A percentile compares a stretch with the other conserved stretches of the same genome.
Conservation (phyloP, 2,888 invertebrate species). For the Noctua janthina region DNA sequence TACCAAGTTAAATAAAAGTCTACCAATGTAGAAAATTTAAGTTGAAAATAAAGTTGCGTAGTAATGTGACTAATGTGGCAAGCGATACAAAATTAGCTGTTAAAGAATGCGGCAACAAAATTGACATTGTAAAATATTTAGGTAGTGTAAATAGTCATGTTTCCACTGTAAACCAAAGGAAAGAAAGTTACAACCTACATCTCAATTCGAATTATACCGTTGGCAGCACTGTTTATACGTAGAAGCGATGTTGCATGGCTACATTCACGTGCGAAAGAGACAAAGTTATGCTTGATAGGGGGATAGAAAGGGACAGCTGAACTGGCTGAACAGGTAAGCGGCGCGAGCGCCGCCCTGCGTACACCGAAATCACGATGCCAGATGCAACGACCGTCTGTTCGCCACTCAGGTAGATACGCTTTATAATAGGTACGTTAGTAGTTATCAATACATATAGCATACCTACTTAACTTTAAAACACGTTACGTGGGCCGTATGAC, state of each 20-base stretch:
- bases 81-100: slow-evolving; percentile 12
- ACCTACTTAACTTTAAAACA: slow-evolving; percentile 54
- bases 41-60: slow-evolving; percentile 21
- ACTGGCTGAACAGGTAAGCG: slow-evolving; percentile 82
- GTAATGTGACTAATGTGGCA: slow-evolving; percentile 31
- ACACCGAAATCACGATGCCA: slow-evolving; percentile 80
- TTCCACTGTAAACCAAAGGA: slow-evolving; percentile 45
- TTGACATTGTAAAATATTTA: slow-evolving; percentile 26
- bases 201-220: slow-evolving; percentile 65
- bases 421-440: slow-evolving; percentile 45
- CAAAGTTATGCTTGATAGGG: slow-evolving; percentile 51
- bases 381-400: slow-evolving; percentile 77
- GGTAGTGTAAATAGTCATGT: slow-evolving; percentile 22
- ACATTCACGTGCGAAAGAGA: slow-evolving; percentile 70
- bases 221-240: slow-evolving; percentile 67
- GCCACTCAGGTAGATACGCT: slow-evolving; percentile 59
- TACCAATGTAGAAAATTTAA: slow-evolving; percentile 12
- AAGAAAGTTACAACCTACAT: slow-evolving; percentile 67
- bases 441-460: slow-evolving; percentile 38
- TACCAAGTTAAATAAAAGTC: slow-evolving; percentile 7
- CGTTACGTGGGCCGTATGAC: slow-evolving; percentile 58
- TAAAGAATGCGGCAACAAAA: slow-evolving; percentile 9
- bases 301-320: slow-evolving; percentile 71
- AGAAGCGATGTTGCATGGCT: slow-evolving; percentile 73
- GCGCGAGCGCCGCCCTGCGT: slow-evolving; percentile 71